Evolutionary conservation across 1,140 invertebrate genomes (phyloP), one percentile per base, ranked within the genome.

Genomic region (Dryas iulia): DNA sequence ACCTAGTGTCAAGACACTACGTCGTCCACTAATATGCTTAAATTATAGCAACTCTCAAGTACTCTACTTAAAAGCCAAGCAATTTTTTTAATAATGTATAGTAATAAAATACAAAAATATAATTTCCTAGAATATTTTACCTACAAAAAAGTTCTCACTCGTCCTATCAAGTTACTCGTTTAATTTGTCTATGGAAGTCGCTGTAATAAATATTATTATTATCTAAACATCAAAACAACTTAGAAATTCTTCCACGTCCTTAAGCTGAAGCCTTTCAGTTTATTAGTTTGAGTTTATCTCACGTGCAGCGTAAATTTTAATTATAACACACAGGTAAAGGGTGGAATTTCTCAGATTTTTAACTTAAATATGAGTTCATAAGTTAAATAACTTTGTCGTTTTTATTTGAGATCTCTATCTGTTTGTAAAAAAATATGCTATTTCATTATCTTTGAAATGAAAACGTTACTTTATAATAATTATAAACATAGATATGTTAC

Each of bases 141-240:
- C 21, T 47, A n/a, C n/a, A 47, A 47, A 14, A 21, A 47, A 47
- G 33, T 39, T 39, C 3, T 39, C 1, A 39, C 33, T 35, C 6
- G 24, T 2, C 2, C 11, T 35, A 28, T 28, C 24, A n/a, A 23
- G 83, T 84, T 81, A 80, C 76, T 75, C 81, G 58, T 86, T 84
- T 84, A 84, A 88, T 88, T 90, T 87, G 84, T 88, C 82, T 83
- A 78, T 76, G 66, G 79, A 82, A 54, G 21, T 14, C 39, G 75
- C 58, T 57, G 69, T 76, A 78, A 89, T 90, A 87, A 90, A 90
- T 89, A 89, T 83, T 81, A 77, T n/a, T 82, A 83, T 87, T 88
- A 90, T 90, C 87, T 86, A 69, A 62, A 78, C 71, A 86, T 78
- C 77, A 73, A n/a, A 11, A 26, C 6, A n/a, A n/a, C n/a, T n/a